Base-by-base conservation (phyloP, 1,140 invertebrate genomes). In the Drosophila sp. region DNA sequence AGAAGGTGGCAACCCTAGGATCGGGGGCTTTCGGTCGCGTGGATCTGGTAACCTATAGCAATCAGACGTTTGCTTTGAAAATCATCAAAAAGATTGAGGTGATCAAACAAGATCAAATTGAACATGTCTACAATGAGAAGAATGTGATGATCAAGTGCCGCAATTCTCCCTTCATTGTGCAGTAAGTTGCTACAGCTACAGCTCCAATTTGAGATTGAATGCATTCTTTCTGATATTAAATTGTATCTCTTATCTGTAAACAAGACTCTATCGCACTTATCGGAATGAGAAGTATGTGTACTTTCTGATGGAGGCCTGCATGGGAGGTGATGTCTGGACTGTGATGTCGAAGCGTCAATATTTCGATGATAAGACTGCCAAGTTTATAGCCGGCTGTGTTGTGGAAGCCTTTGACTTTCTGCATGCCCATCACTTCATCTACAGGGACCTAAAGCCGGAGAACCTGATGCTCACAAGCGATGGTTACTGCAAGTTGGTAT, bases 291-390 rank as follows among this genome's bases (percentile, higher is more conserved):
- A 99, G 91, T 99, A 98, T 92, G 94, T 99, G 5, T 99, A 99
- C 92, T 98, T 99, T 93, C 92, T 99, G 36, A 96, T 99, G 95
- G 99, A 99, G 93, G 95, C 97, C 0, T 98, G 98, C 91, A 94
- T 99, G 40, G 98, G 98, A 5, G 99, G 99, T 11, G 98, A 99
- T 92, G 94, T 99, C 7, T 99, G 98, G 98, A 99, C 97, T 7
- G 95, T 99, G 13, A 94, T 99, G 25, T 94, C 95, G 63, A 95
- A 95, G 78, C 94, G 96, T 63, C 94, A 96, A 27, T 95, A 94
- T 82, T 99, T 99, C 91, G 95, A 97, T 76, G 97, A 99, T 75
- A 93, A 93, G 32, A 96, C 96, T 0, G 95, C 97, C 0, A 94
- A 96, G 65, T 99, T 99, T 90, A 97, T 98, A 92, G 94, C 96